Evolutionary conservation across 2,888 invertebrate species (phyloP).

Genomic region (Amaurobius ferox): DNA sequence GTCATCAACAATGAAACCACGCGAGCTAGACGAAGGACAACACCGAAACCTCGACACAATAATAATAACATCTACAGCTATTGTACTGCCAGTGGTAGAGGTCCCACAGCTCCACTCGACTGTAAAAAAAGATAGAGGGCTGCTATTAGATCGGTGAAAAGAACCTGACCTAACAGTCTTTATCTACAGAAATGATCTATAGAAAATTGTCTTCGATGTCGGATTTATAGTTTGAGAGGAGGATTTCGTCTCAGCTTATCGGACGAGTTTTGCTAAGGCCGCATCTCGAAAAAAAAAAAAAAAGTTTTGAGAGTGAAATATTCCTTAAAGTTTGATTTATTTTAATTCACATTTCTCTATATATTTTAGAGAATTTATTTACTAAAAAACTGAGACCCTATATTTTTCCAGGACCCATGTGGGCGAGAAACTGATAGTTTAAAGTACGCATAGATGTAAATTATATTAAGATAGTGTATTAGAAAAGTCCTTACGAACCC

Average conservation of each 20-base stretch:
- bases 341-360: too few relatives aligned
- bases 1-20: constrained; percentile 16
- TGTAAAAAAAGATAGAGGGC: background rate
- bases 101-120: constrained; percentile 6
- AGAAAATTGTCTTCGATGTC: background rate
- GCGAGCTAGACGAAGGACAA: constrained; percentile 12
- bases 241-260: background rate
- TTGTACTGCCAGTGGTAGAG: background rate
- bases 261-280: background rate
- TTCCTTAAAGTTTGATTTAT: too few relatives aligned
- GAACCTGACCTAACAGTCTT: background rate
- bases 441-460: too few relatives aligned
- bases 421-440: too few relatives aligned
- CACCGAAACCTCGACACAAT: background rate
- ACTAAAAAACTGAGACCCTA: too few relatives aligned
- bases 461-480: too few relatives aligned
- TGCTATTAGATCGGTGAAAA: background rate
- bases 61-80: background rate
- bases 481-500: too few relatives aligned
- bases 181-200: background rate
- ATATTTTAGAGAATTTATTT: too few relatives aligned
- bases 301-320: too few relatives aligned
- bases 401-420: too few relatives aligned
- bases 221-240: background rate
- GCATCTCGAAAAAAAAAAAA: too few relatives aligned